phyloP scores from a whole-genome alignment of 1,140 invertebrate species.

The Ceratina japonica region DNA sequence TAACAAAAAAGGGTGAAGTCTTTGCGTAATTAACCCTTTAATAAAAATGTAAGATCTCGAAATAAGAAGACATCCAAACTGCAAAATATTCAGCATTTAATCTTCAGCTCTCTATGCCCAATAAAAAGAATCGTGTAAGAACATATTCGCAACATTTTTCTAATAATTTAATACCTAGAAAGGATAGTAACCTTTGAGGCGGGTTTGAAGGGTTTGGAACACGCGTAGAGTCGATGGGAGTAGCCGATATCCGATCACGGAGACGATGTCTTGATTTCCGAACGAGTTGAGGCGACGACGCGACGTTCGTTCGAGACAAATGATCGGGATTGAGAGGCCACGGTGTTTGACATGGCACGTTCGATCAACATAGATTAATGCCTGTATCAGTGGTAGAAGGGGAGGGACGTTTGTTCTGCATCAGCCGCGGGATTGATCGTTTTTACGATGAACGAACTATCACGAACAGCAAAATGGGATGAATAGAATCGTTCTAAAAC shows the following conservation, averaged over 20 bases:
- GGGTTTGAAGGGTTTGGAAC: not conserved
- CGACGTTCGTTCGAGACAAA: conserved; percentile 6
- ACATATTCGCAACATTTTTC: not conserved
- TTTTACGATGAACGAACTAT: conserved; percentile 28
- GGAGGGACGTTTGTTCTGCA: not conserved
- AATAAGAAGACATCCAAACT: no score
- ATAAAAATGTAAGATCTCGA: no score
- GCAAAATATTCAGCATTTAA: no score
- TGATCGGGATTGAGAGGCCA: conserved; percentile 1
- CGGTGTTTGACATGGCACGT: not conserved
- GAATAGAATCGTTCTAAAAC: conserved; percentile 11
- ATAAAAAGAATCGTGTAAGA: no score
- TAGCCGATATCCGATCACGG: not conserved
- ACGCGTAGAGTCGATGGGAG: not conserved
- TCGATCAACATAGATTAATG: conserved; percentile 63
- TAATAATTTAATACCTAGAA: not conserved
- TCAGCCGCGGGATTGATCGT: conserved; percentile 24
- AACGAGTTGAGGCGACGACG: conserved; percentile 1
- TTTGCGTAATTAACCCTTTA: no score
- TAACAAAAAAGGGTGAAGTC: no score
- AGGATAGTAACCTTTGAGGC: not conserved
- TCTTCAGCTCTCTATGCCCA: no score
- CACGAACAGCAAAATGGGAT: conserved; percentile 37
- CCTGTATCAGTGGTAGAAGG: conserved; percentile 14
- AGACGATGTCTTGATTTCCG: not conserved